These are phyloP conservation scores for Globodera rostochiensis DNA, from an alignment of 1,140 invertebrate genomes.

Conservation along the genomic window DNA sequence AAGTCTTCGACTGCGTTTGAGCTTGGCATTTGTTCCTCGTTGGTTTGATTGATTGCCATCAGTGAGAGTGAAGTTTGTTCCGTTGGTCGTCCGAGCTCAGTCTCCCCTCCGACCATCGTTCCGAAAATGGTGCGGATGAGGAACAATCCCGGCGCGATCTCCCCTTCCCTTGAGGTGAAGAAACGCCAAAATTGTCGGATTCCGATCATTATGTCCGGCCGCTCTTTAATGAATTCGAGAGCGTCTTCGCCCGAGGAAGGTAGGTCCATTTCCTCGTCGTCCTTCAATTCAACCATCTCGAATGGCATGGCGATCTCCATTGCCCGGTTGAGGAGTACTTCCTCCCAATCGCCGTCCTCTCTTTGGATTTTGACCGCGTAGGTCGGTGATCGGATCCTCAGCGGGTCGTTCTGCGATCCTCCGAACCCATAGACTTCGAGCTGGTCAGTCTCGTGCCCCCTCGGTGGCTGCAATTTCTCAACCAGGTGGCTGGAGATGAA, in stretches of 20 bases:
- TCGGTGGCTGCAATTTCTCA: neutral
- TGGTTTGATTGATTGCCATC: neutral
- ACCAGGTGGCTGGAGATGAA: neutral
- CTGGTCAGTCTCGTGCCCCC: neutral
- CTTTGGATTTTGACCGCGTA: neutral
- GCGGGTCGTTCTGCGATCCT: neutral
- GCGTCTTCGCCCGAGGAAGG: neutral
- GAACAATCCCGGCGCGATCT: neutral
- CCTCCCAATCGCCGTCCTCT: too few species aligned
- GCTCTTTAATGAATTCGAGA: neutral
- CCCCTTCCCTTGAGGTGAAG: neutral
- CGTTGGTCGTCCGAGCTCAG: neutral
- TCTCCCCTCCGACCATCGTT: neutral
- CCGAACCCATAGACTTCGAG: slow-evolving; percentile 2
- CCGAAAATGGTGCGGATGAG: neutral
- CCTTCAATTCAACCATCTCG: neutral
- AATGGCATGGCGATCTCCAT: neutral
- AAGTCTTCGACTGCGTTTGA: too few species aligned
- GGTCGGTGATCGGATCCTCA: neutral
- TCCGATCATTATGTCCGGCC: slow-evolving; percentile 7
- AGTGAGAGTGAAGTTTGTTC: neutral
- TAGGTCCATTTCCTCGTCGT: neutral
- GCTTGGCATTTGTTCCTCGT: too few species aligned
- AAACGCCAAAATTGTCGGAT: slow-evolving; percentile 2
- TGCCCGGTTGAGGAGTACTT: neutral